Conservation (phyloP, 2,113 vertebrate species). For the Phalacrocorax aristotelis region DNA sequence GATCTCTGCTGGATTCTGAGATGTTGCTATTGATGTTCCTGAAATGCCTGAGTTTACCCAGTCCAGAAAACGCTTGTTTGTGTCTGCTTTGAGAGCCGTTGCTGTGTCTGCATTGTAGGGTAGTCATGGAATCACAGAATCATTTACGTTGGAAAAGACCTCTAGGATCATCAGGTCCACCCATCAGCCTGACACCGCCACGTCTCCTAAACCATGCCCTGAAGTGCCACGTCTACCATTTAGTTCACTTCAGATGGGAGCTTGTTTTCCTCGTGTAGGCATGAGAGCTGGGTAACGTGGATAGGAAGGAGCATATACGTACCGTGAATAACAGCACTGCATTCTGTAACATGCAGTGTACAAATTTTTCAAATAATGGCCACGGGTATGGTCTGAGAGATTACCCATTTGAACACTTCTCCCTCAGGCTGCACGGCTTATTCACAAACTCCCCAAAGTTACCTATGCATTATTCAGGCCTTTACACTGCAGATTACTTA, state of each 20-base stretch:
- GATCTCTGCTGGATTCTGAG: neutral
- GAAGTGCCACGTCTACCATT: too few species aligned
- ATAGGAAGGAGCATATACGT: neutral
- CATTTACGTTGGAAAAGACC: too few species aligned
- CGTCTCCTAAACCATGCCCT: too few species aligned
- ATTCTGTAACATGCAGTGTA: neutral
- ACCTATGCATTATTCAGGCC: rapidly evolving
- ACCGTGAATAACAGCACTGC: neutral
- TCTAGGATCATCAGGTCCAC: too few species aligned
- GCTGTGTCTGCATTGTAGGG: neutral
- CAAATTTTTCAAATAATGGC: neutral
- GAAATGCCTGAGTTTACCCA: neutral
- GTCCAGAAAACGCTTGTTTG: neutral
- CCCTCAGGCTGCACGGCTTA: neutral
- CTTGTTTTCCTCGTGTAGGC: neutral
- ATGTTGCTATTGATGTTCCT: neutral
- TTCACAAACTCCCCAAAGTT: neutral
- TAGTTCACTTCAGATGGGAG: neutral
- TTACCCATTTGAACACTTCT: neutral
- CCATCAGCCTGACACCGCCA: too few species aligned
- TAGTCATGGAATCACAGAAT: too few species aligned
- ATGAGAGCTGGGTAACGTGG: rapidly evolving
- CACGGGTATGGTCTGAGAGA: rapidly evolving
- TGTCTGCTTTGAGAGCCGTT: neutral
- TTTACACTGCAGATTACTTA: neutral